phyloP scores from a whole-genome alignment of 2,113 vertebrate genomes.

The Sylvietta virens region DNA sequence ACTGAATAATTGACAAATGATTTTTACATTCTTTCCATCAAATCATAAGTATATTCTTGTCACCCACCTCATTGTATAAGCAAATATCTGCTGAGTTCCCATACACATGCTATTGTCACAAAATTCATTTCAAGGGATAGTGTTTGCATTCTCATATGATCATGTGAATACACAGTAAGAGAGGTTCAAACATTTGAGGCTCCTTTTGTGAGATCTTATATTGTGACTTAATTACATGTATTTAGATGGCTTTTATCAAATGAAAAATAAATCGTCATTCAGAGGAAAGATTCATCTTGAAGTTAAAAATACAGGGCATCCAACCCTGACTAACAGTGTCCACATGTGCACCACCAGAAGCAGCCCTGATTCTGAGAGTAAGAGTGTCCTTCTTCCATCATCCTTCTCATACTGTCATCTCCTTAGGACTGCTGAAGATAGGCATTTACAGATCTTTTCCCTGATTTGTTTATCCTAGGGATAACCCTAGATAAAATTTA shows the following conservation, averaged over 20 bases:
- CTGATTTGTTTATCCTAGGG: not conserved
- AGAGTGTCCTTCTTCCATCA: not conserved
- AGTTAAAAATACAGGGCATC: not conserved
- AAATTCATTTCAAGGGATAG: not conserved
- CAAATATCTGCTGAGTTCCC: not conserved
- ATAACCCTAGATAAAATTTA: not conserved
- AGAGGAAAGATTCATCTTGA: not conserved
- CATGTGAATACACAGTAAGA: not conserved
- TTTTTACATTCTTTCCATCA: constrained; percentile 49
- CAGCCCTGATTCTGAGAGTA: not conserved
- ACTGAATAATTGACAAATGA: constrained; percentile 64
- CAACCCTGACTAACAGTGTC: not conserved
- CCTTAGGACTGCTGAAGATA: not conserved
- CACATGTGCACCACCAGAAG: not conserved
- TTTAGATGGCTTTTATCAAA: not conserved
- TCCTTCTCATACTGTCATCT: not conserved
- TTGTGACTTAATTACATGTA: not conserved
- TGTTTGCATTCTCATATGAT: not conserved
- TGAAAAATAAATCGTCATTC: not conserved
- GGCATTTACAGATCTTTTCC: not conserved
- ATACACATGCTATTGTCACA: not conserved
- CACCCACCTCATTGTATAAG: not conserved
- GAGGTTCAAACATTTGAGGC: not conserved
- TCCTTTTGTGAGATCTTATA: not conserved
- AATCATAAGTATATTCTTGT: constrained; percentile 34